Conservation (phyloP, 2,888 invertebrate genomes). For the Lasioglossum figueresi region DNA sequence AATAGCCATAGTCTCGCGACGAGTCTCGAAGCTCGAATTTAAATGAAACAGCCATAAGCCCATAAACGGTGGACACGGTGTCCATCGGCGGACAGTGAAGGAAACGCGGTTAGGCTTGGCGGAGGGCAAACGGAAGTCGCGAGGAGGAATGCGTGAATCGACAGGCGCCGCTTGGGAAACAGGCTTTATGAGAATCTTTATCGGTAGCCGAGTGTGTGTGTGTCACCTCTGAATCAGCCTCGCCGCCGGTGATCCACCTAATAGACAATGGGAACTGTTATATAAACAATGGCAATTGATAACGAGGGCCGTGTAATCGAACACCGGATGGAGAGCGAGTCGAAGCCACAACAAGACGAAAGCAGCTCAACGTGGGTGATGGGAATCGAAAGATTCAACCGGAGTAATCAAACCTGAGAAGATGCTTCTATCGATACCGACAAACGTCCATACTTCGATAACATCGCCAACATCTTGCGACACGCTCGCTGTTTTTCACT, state of each 20-base stretch:
- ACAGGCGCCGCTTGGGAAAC: conserved; percentile 51
- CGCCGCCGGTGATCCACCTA: conserved; percentile 59
- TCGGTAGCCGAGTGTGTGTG: conserved; percentile 41
- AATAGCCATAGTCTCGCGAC: background rate
- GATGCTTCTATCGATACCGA: background rate
- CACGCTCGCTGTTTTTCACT: background rate
- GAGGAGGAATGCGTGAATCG: conserved; percentile 35
- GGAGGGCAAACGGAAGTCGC: conserved; percentile 3
- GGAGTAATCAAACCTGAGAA: background rate
- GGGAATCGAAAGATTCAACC: conserved; percentile 40
- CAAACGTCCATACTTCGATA: background rate
- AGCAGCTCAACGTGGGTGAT: conserved; percentile 64
- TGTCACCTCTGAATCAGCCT: conserved; percentile 64
- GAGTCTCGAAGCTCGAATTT: conserved; percentile 5
- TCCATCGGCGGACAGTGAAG: background rate
- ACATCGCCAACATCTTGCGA: background rate
- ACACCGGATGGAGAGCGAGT: conserved; percentile 79
- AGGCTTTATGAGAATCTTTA: conserved; percentile 57
- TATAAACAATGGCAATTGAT: conserved; percentile 77
- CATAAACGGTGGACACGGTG: background rate
- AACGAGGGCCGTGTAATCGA: conserved; percentile 70
- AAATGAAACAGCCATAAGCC: conserved; percentile 2
- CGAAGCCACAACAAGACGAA: conserved; percentile 78
- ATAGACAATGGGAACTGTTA: conserved; percentile 81
- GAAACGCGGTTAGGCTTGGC: background rate